These are phyloP conservation scores for Andricus curvator DNA, from an alignment of 2,888 invertebrate species.

Conservation along the genomic window DNA sequence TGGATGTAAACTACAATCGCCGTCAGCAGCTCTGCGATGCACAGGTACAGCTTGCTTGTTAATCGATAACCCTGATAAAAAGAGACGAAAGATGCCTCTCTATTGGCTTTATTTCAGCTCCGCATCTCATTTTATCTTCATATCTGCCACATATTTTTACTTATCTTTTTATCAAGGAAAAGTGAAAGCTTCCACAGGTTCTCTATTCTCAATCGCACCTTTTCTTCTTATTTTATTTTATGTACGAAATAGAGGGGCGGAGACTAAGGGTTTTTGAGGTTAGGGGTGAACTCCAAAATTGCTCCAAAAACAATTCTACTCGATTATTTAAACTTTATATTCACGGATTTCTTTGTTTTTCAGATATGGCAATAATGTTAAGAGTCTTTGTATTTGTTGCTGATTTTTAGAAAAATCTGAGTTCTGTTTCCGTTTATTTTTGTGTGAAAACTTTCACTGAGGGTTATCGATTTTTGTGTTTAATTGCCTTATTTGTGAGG, in stretches of 20 bases:
- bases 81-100: background rate
- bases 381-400: no score
- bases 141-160: constrained; percentile 6
- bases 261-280: background rate
- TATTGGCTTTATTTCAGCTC: background rate
- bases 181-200: constrained; percentile 14
- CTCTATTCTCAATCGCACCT: background rate
- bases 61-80: constrained; percentile 32
- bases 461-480: no score
- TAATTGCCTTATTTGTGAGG: background rate
- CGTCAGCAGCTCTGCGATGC: constrained; percentile 38
- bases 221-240: background rate
- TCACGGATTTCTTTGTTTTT: no score
- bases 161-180: constrained; percentile 12
- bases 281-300: background rate
- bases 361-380: no score
- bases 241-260: background rate
- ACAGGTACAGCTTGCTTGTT: constrained; percentile 26
- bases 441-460: no score
- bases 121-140: constrained; percentile 15
- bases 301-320: no score
- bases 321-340: no score
- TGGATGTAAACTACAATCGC: constrained; percentile 6
- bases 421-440: no score
- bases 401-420: no score